phyloP scores from a whole-genome alignment of 2,888 invertebrate species.

The Diplolepis rosae region DNA sequence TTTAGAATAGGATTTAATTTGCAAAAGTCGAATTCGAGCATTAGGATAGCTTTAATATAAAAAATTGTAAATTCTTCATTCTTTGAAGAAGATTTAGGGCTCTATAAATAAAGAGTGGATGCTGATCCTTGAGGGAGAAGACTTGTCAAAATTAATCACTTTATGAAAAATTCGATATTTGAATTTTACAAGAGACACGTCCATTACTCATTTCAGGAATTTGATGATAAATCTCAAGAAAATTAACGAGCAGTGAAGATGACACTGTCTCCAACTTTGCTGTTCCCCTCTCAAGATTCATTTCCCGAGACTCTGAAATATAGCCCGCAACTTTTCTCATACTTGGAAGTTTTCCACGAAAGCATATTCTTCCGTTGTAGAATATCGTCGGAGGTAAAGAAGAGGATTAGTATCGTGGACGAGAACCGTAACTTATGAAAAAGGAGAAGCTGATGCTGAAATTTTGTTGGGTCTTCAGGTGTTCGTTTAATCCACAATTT shows the following conservation, averaged over 20 bases:
- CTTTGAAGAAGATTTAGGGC: not conserved
- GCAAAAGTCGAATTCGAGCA: no score
- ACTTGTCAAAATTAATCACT: slow-evolving; percentile 43
- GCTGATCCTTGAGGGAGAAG: not conserved
- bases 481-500: not conserved
- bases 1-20: no score
- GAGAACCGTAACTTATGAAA: no score
- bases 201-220: slow-evolving; percentile 65
- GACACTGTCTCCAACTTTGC: slow-evolving; percentile 65
- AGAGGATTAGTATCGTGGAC: not conserved
- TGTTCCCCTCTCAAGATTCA: slow-evolving; percentile 46
- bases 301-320: slow-evolving; percentile 63
- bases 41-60: no score
- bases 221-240: slow-evolving; percentile 66
- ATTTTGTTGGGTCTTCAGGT: not conserved
- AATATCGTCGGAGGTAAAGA: not conserved
- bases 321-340: slow-evolving; percentile 69
- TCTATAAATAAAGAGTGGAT: not conserved
- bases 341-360: slow-evolving; percentile 61
- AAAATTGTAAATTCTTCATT: not conserved
- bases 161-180: slow-evolving; percentile 59
- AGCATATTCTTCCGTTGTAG: slow-evolving; percentile 33
- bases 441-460: not conserved
- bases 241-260: slow-evolving; percentile 71
- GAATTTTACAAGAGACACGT: slow-evolving; percentile 63